Base-by-base conservation (phyloP, 2,113 vertebrate genomes). In the Nibea albiflora region DNA sequence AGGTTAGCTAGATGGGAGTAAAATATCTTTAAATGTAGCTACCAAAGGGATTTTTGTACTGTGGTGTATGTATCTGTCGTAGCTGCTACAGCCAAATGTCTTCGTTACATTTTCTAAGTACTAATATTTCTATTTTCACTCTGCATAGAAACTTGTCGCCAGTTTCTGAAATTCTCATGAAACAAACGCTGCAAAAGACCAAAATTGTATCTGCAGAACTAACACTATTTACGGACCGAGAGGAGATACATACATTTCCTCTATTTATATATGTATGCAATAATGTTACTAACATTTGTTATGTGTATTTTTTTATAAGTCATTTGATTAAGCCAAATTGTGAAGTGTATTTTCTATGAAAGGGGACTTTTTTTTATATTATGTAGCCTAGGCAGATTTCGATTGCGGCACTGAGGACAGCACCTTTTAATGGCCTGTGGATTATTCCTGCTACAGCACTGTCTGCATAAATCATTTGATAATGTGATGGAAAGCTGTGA, bases 1-100 rank as follows among this genome's bases (percentile, higher is more conserved):
- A 61, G 70, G 56, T 81, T 83, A 86, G 85, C 69, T 86, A 56
- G 44, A 22, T 64, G 22, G 81, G 65, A 83, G 63, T 85, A 22
- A 69, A 63, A 42, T 75, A 52, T 78, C 67, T 65, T 65, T 84
- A 26, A 65, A 6, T 73, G 63, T 88, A 83, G 82, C 88, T 87
- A 69, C 85, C 84, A 85, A 86, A 89, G 80, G 49, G 82, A 62
- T 85, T 84, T 73, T 8, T 85, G 4, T 80, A n/a, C 66, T 76
- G 24, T 81, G 39, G 16, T 70, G 14, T 84, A 9, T 84, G 42
- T 88, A 62, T 61, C 15, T 67, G 9, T 90, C 3, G 24, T 86
- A 84, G 90, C 85, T 92, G 84, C 83, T 92, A 84, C 78, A 87
- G 78, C 77, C 49, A 89, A 84, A 87, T 84, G 80, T 88, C 42